Evolutionary conservation across 2,113 vertebrate genomes (phyloP).

Genomic region (Neolamprologus longior): DNA sequence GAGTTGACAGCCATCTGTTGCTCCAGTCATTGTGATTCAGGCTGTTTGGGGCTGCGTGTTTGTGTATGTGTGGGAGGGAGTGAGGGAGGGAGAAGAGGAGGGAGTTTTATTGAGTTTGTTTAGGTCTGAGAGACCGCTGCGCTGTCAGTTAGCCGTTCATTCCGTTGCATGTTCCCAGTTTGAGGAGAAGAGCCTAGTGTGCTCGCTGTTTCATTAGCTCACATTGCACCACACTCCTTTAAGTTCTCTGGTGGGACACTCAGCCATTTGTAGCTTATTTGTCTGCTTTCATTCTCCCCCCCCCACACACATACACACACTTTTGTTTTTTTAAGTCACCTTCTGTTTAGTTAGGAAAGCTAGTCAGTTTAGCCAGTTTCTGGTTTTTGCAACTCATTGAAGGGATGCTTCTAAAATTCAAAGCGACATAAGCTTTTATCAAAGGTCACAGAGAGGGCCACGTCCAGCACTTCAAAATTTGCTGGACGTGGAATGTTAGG

Average conservation of each 20-base stretch:
- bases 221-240: background rate
- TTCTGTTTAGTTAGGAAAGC: background rate
- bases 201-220: background rate
- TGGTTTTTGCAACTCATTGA: background rate
- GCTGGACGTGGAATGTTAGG: slow-evolving; percentile 17
- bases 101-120: slow-evolving; percentile 48
- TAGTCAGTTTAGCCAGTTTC: background rate
- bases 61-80: slow-evolving; percentile 15
- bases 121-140: slow-evolving; percentile 11
- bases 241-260: background rate
- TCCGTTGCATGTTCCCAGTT: background rate
- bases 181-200: background rate
- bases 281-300: background rate
- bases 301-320: background rate
- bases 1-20: slow-evolving; percentile 73
- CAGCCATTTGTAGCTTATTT: slow-evolving; percentile 18
- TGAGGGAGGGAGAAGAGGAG: background rate
- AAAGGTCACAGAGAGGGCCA: slow-evolving; percentile 25
- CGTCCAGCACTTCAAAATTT: background rate
- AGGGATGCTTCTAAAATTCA: slow-evolving; percentile 4
- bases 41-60: slow-evolving; percentile 27
- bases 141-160: slow-evolving; percentile 10
- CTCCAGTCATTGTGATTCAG: slow-evolving; percentile 66
- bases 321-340: background rate
- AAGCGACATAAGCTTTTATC: slow-evolving; percentile 18